phyloP scores from a whole-genome alignment of 1,140 invertebrate species.

The Dufourea novaeangliae region DNA sequence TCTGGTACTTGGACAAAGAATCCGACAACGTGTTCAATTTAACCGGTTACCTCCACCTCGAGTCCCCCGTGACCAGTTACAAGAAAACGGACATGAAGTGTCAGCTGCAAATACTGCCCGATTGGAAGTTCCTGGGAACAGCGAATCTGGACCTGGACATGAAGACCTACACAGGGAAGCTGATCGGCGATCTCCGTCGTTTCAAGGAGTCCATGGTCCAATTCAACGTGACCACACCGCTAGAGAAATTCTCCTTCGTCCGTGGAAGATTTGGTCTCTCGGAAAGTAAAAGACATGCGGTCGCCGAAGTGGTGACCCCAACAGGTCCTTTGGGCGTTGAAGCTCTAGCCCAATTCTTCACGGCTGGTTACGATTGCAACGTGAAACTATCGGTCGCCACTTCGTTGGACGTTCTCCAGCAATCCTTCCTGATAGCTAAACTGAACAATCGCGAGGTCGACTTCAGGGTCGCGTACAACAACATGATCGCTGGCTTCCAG shows the following conservation, averaged over 20 bases:
- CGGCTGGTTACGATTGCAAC: slow-evolving; percentile 85
- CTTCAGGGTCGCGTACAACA: slow-evolving; percentile 88
- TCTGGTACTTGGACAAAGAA: slow-evolving; percentile 81
- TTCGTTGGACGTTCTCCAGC: slow-evolving; percentile 86
- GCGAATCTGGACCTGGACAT: slow-evolving; percentile 87
- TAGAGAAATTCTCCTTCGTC: slow-evolving; percentile 85
- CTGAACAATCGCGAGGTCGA: slow-evolving; percentile 84
- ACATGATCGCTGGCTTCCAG: slow-evolving; percentile 87
- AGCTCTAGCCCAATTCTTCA: slow-evolving; percentile 82
- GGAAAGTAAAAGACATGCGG: slow-evolving; percentile 86
- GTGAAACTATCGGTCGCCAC: slow-evolving; percentile 87
- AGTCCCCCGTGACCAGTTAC: slow-evolving; percentile 85
- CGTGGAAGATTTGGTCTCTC: slow-evolving; percentile 87
- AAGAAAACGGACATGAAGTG: slow-evolving; percentile 85
- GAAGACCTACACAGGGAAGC: slow-evolving; percentile 83
- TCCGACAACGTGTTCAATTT: slow-evolving; percentile 79
- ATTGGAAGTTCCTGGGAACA: slow-evolving; percentile 84
- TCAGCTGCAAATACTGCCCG: slow-evolving; percentile 83
- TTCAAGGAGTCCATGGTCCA: slow-evolving; percentile 78
- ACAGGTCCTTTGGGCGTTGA: slow-evolving; percentile 86
- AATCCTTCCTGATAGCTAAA: slow-evolving; percentile 85
- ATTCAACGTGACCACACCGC: slow-evolving; percentile 88
- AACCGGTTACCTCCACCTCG: slow-evolving; percentile 82
- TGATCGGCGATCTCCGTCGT: slow-evolving; percentile 72
- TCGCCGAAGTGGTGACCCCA: slow-evolving; percentile 86